These are phyloP conservation scores for Drosophila orena DNA, from an alignment of 1,140 invertebrate genomes.

Conservation along the genomic window DNA sequence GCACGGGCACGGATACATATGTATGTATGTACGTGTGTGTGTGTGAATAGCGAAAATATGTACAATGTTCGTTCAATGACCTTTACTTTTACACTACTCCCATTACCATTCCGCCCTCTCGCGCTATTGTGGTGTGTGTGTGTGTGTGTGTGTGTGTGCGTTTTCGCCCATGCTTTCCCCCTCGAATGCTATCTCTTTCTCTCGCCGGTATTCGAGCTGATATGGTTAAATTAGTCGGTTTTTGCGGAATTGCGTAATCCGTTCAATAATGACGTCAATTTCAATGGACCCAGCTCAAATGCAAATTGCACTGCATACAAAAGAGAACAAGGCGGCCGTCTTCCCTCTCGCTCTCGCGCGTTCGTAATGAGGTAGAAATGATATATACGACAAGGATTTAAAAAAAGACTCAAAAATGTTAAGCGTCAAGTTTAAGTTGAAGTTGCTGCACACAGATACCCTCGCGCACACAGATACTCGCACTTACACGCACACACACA, in stretches of 20 bases:
- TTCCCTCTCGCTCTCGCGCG: background rate
- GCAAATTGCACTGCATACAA: conserved; percentile 23
- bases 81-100: conserved; percentile 76
- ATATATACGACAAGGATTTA: conserved; percentile 1
- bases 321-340: background rate
- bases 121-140: background rate
- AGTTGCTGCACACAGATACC: conserved; percentile 29
- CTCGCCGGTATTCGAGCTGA: conserved; percentile 28
- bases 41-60: conserved; percentile 69
- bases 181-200: conserved; percentile 18
- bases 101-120: conserved; percentile 40
- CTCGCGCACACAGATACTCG: conserved; percentile 29
- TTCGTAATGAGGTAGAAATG: background rate
- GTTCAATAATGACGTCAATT: conserved; percentile 61
- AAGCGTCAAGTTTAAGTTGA: conserved; percentile 54
- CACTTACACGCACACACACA: conserved; percentile 5
- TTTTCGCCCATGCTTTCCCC: conserved; percentile 20
- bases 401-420: conserved; percentile 31
- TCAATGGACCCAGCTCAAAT: conserved; percentile 11
- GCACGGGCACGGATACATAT: background rate
- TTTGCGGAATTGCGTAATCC: conserved; percentile 66
- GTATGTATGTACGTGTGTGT: conserved; percentile 24
- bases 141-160: conserved; percentile 3
- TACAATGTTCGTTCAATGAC: conserved; percentile 81
- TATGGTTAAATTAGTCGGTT: conserved; percentile 73